A percentile compares a stretch with the other conserved stretches of the same genome.
Evolutionary conservation across 1,140 invertebrate genomes (phyloP).

Genomic region (Carcinoscorpius rotundicauda): DNA sequence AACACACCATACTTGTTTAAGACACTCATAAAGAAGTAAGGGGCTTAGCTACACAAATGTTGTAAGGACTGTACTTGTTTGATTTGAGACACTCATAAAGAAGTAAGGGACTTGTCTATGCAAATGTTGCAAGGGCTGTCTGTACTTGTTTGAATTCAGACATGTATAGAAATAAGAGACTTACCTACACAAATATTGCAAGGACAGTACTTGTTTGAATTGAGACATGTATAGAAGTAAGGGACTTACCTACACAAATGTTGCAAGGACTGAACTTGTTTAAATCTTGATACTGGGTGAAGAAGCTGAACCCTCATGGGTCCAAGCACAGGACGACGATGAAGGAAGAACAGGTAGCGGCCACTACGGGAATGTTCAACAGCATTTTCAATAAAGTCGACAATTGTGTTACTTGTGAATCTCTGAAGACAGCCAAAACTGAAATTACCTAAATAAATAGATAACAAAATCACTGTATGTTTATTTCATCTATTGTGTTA

Average conservation of each 20-base stretch:
- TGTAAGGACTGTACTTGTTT: too few species aligned
- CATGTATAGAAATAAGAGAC: too few species aligned
- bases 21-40: too few species aligned
- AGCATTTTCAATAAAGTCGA: slow-evolving; percentile 94
- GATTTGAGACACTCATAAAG: too few species aligned
- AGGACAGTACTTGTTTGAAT: too few species aligned
- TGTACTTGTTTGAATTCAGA: too few species aligned
- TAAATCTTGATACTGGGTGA: slow-evolving; percentile 87
- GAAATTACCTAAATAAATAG: slow-evolving; percentile 63
- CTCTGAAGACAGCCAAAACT: slow-evolving; percentile 91
- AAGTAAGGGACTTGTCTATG: too few species aligned
- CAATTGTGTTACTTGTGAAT: slow-evolving; percentile 88
- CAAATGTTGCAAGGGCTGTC: too few species aligned
- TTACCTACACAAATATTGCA: too few species aligned
- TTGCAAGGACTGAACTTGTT: slow-evolving; percentile 82
- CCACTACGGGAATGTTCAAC: slow-evolving; percentile 89
- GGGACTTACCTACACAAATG: neutral
- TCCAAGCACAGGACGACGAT: slow-evolving; percentile 75
- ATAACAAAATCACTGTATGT: slow-evolving; percentile 5
- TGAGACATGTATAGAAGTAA: too few species aligned
- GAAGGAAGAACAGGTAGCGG: slow-evolving; percentile 87
- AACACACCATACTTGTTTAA: too few species aligned
- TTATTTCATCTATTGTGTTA: neutral
- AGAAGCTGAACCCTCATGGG: slow-evolving; percentile 91
- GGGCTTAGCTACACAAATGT: too few species aligned